Percentiles rank a stretch among this genome's conserved stretches.
phyloP scores from a whole-genome alignment of 2,113 vertebrate species.

The Tragelaphus scriptus region DNA sequence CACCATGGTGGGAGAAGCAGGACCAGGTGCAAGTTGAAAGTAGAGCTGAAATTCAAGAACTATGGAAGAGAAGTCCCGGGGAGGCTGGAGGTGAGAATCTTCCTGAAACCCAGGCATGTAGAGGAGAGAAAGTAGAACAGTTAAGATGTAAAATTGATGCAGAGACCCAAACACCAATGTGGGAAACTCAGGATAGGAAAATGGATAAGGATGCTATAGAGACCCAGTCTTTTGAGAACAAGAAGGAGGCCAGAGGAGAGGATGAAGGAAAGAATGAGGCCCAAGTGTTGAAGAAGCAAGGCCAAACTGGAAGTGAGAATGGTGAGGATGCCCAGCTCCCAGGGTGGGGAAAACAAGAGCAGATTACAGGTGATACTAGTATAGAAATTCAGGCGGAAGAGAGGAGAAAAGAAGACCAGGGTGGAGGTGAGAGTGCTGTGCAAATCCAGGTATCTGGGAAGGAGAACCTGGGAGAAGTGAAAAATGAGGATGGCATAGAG shows the following conservation, averaged over 20 bases:
- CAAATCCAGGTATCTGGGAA: background rate
- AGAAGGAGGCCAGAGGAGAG: background rate
- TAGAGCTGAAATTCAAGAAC: background rate
- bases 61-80: background rate
- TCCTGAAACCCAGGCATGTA: background rate
- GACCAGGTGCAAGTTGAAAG: background rate
- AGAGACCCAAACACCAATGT: conserved; percentile 19
- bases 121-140: background rate
- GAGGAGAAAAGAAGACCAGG: background rate
- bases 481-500: background rate
- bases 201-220: background rate
- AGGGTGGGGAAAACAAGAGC: background rate
- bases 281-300: background rate
- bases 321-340: background rate
- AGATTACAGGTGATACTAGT: background rate
- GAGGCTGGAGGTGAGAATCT: background rate
- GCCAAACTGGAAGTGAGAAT: background rate
- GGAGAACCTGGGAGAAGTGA: background rate
- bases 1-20: background rate
- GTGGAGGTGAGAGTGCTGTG: background rate
- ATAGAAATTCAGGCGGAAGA: background rate
- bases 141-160: background rate
- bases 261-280: background rate
- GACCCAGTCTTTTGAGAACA: background rate
- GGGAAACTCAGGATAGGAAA: background rate